Conservation (phyloP, 2,888 invertebrate genomes). For the Spicauda simplicius region DNA sequence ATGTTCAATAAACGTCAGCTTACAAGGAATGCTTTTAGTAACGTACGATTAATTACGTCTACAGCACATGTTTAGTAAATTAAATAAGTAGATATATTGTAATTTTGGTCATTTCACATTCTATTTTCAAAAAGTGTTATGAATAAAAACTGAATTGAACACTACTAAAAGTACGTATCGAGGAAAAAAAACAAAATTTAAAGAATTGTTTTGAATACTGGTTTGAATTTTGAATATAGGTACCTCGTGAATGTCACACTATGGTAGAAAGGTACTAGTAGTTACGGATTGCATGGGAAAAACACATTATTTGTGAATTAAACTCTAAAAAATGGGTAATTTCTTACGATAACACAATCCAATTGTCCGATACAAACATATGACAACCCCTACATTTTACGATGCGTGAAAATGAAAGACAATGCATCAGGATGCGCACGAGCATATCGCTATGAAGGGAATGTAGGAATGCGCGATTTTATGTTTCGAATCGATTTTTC, state of each 20-base stretch:
- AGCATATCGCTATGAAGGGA: conserved; percentile 72
- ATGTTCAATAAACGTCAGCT: conserved; percentile 34
- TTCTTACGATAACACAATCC: conserved; percentile 1
- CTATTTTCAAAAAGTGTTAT: no score
- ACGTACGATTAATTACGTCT: conserved; percentile 26
- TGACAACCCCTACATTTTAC: conserved; percentile 41
- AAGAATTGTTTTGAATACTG: no score
- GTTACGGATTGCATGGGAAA: neutral
- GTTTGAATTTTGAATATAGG: no score
- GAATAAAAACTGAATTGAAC: no score
- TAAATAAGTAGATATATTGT: no score
- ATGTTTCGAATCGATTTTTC: conserved; percentile 1
- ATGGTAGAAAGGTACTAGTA: no score
- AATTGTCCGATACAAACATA: conserved; percentile 7
- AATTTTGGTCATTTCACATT: no score
- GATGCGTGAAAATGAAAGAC: conserved; percentile 67
- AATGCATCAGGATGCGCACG: conserved; percentile 63
- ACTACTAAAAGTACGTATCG: no score
- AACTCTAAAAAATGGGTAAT: neutral
- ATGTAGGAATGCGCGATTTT: conserved; percentile 23
- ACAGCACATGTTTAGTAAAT: no score
- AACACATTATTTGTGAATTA: neutral
- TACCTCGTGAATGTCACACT: no score
- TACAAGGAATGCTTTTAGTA: conserved; percentile 35
- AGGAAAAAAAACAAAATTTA: no score